Evolutionary conservation across 2,113 vertebrate species (phyloP).

Genomic region (Bathybates hornii): DNA sequence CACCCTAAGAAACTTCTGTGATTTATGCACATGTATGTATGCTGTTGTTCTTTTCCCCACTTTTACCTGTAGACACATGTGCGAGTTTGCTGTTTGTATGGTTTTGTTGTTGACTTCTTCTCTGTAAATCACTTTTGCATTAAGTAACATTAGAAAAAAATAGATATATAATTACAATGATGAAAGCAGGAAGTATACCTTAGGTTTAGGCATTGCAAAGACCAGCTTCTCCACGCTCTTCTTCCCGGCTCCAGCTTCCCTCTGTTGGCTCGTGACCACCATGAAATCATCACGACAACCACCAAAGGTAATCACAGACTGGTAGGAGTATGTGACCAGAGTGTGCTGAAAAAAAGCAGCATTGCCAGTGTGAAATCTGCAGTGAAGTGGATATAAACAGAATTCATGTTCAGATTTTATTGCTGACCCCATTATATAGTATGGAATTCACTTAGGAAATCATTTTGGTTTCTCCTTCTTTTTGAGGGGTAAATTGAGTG

Average conservation of each 20-base stretch:
- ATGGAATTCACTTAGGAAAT: not conserved
- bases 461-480: conserved; percentile 5
- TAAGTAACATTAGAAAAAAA: not conserved
- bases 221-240: conserved; percentile 80
- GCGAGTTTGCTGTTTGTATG: not conserved
- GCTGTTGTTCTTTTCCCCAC: not conserved
- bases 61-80: not conserved
- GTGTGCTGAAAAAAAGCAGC: conserved; percentile 70
- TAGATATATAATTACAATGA: not conserved
- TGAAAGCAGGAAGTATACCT: conserved; percentile 61
- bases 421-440: not conserved
- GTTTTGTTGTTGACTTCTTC: not conserved
- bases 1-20: not conserved
- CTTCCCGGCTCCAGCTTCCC: conserved; percentile 75
- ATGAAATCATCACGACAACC: conserved; percentile 85
- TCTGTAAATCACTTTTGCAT: not conserved
- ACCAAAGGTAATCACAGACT: conserved; percentile 83
- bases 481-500: conserved; percentile 6
- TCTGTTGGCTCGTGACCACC: conserved; percentile 80
- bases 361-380: not conserved
- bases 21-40: not conserved
- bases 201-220: conserved; percentile 80
- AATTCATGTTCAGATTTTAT: not conserved
- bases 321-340: conserved; percentile 75
- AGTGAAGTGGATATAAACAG: not conserved